Base-by-base conservation (phyloP, 2,797 vertebrate species). In the Tamandua tetradactyla region DNA sequence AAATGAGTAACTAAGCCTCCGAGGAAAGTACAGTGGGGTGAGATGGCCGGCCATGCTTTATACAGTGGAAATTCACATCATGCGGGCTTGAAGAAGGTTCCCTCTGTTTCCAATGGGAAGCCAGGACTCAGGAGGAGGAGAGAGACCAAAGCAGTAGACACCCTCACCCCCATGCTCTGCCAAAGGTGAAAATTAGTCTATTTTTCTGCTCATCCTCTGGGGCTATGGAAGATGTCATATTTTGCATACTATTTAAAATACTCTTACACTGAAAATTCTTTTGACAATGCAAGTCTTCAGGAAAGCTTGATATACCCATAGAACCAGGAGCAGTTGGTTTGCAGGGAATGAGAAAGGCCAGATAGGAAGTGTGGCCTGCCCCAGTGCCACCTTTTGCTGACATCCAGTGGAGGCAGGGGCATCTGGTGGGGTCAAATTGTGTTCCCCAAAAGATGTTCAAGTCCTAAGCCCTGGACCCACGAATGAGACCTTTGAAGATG, bases 231-330 rank as follows among this genome's bases (percentile, higher is more conserved):
- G 11, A 88, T 52, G 44, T 52, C 37, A 59, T 47, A 59, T 68
- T 91, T 94, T 91, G 69, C 47, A 37, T 66, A 85, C 20, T 68
- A 42, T 71, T 93, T 84, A 89, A 96, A 84, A 27, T 79, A 90
- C 71, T 90, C 71, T 89, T 91, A 59, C 5, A 15, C 27, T 15
- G 52, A 72, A 80, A 62, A 44, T n/a, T 62, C 49, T 69, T 94
- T 75, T 11, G 12, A 69, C 49, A 85, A 91, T n/a, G 12, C 30
- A 74, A 71, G 40, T 3, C 62, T 89, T 49, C 61, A 92, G 79
- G 44, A 72, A 91, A 64, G 30, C 75, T 30, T 69, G 72, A 59
- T 37, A 15, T 30, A 14, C 18, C 20, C n/a, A 57, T 0, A 62
- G 55, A 55, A 15, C 78, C 75, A 40, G 49, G 47, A 81, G 72